A percentile compares a stretch with the other conserved stretches of the same genome.
Evolutionary conservation across 2,113 vertebrate species (phyloP).

Genomic region (Oenanthe oenanthe): DNA sequence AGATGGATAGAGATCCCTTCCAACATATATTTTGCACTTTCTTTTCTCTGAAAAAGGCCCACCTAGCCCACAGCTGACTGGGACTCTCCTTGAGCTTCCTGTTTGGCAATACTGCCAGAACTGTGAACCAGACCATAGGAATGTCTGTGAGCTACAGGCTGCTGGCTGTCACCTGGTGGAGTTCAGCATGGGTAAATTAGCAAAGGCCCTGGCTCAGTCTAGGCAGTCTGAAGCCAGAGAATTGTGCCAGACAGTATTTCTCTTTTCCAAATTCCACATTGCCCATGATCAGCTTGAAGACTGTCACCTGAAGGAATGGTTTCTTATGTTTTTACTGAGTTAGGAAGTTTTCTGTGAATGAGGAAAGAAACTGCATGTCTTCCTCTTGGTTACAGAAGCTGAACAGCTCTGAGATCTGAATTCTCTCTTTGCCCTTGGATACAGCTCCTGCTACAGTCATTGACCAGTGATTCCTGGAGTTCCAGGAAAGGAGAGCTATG

Average conservation of each 20-base stretch:
- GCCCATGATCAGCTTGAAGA: neutral
- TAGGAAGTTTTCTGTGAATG: neutral
- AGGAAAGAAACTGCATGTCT: neutral
- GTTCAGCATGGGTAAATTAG: neutral
- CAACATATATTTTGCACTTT: neutral
- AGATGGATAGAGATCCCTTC: neutral
- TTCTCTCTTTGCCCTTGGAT: neutral
- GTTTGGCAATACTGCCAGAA: neutral
- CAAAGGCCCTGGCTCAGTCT: neutral
- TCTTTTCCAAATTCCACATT: neutral
- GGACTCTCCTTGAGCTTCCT: neutral
- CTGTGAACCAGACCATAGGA: neutral
- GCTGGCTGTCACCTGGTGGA: neutral
- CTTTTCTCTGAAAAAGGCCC: neutral
- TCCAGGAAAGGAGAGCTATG: neutral
- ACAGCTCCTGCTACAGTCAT: neutral
- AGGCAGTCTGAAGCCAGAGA: neutral
- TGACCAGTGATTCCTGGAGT: neutral
- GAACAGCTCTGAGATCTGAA: neutral
- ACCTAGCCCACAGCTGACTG: neutral
- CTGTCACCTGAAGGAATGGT: neutral
- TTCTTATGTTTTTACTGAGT: neutral
- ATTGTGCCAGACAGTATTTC: neutral
- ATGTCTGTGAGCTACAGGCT: neutral
- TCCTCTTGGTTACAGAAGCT: neutral